Percentiles rank a stretch among this genome's conserved stretches.
phyloP scores from a whole-genome alignment of 2,797 vertebrate species.

The Myioborus melanocephalus region DNA sequence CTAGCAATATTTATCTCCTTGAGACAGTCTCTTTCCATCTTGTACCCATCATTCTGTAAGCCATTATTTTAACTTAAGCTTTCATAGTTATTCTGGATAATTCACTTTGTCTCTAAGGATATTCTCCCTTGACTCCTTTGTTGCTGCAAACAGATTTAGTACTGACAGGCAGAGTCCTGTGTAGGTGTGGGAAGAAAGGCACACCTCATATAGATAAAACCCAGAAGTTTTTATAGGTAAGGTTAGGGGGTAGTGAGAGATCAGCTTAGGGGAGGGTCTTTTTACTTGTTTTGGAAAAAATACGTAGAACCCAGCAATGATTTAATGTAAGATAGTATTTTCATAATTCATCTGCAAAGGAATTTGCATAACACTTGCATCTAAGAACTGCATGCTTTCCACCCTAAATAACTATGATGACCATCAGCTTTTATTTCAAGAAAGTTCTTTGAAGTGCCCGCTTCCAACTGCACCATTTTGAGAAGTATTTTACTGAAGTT shows the following conservation, averaged over 20 bases:
- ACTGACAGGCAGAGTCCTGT: constrained; percentile 25
- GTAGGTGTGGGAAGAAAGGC: constrained; percentile 43
- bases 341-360: not conserved
- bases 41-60: not conserved
- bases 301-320: rapidly evolving
- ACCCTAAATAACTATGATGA: not conserved
- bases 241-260: not conserved
- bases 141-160: constrained; percentile 12
- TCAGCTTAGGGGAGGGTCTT: not conserved
- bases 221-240: not conserved
- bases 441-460: not conserved
- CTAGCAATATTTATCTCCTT: not conserved
- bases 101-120: not conserved
- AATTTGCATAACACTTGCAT: not conserved
- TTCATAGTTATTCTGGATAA: constrained; percentile 3
- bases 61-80: constrained; percentile 12
- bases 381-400: not conserved
- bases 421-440: not conserved
- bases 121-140: not conserved
- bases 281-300: not conserved
- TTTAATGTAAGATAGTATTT: not conserved
- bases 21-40: not conserved
- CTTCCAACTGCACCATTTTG: not conserved
- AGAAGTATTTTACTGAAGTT: not conserved
- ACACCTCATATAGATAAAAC: constrained; percentile 28